Percentiles rank a stretch among this genome's conserved stretches.
These are phyloP conservation scores for Lycopodina hypogea DNA, from an alignment of 37 sponge, comb jelly and placozoan genomes.

Conservation along the genomic window DNA sequence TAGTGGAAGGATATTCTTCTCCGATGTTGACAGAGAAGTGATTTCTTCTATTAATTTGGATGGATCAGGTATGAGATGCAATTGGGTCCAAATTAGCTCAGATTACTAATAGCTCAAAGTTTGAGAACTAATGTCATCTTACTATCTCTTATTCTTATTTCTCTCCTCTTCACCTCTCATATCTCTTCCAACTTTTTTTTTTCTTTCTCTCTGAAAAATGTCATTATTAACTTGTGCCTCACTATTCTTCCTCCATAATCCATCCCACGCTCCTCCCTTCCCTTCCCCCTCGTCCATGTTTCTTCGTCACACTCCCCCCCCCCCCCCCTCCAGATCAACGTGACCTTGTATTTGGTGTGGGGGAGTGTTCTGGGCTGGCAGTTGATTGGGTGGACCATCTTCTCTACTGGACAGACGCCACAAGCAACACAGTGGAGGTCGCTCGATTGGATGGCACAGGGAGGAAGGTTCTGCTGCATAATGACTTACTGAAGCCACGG, in stretches of 20 bases:
- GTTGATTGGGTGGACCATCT: constrained; percentile 71
- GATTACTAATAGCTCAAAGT: background rate
- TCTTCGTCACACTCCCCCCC: constrained; percentile 17
- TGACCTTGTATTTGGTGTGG: background rate
- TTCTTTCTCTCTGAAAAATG: constrained; percentile 4
- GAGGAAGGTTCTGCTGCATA: constrained; percentile 35
- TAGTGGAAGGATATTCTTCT: constrained; percentile 19
- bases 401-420: constrained; percentile 70
- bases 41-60: constrained; percentile 4
- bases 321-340: background rate
- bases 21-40: background rate
- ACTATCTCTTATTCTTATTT: constrained; percentile 2
- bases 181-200: background rate
- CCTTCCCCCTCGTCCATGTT: constrained; percentile 17
- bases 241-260: too few relatives aligned
- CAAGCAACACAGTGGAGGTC: constrained; percentile 41
- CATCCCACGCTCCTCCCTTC: constrained; percentile 8
- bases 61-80: constrained; percentile 3
- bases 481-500: constrained; percentile 23
- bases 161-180: background rate
- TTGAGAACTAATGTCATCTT: background rate
- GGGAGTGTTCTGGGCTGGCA: constrained; percentile 41
- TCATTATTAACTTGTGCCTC: background rate
- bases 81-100: background rate
- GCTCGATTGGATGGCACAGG: constrained; percentile 25